Evolutionary conservation across 2,888 invertebrate species (phyloP), one percentile per base, ranked within the genome.

Genomic region (Ormyrus pomaceus): DNA sequence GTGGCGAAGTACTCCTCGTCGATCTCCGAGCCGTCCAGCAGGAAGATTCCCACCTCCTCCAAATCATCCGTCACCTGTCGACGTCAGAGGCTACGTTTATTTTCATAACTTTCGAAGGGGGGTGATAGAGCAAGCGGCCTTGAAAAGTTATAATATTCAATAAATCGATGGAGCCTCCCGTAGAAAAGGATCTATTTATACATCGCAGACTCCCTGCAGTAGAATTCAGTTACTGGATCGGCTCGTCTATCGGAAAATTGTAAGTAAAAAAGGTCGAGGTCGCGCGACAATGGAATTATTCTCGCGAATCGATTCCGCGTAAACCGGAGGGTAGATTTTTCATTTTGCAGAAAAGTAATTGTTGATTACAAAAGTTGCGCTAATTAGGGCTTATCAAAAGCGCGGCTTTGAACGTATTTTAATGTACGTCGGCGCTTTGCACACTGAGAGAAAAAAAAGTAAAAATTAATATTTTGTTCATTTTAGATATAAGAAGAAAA

Each of bases 1-100:
- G 95, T 95, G 82, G 92, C 91, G 85, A 96, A 94, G 88, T 96
- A 97, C 53, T 95, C 95, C 84, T 96, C 95, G 85, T 94, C 95
- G 66, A 91, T 86, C 81, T 88, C 84, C 9, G 90, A 90, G 66
- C 90, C 90, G 82, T 91, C 90, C 58, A 88, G 71, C 19, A 90
- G 84, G 73, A 86, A 90, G 73, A 90, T 84, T 69, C 86, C 86
- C 48, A 90, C 85, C 78, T 77, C 73, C 8, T 78, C 75, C 69
- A 81, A 58, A 51, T 84, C 82, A 11, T 82, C 83, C 6, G 84
- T 85, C 11, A 88, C 81, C 88, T 88, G 75, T 8, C 80, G 46
- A 55, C 34, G 45, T 71, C 45, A 46, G 34, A 61, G 64, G 55
- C 8, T 7, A 72, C 6, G n/a, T 58, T 69, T 46, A n/a, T 56